A percentile compares a stretch with the other conserved stretches of the same genome.
phyloP scores from a whole-genome alignment of 2,888 invertebrate species.

The Parthenolecanium corni region DNA sequence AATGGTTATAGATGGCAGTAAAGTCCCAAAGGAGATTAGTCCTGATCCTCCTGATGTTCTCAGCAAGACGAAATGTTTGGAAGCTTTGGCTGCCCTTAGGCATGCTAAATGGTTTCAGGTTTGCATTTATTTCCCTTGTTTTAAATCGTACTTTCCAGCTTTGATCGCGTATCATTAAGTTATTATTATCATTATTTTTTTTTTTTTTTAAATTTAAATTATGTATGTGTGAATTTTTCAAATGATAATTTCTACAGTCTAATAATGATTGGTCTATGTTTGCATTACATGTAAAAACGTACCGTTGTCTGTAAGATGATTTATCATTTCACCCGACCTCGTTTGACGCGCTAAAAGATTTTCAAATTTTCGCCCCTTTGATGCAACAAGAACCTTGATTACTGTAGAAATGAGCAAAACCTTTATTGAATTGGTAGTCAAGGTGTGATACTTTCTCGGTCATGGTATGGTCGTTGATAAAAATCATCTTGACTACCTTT shows the following conservation, averaged over 20 bases:
- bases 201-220: too few relatives aligned
- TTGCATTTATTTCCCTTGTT: slow-evolving; percentile 32
- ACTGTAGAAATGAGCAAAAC: neutral
- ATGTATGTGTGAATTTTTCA: neutral
- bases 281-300: neutral
- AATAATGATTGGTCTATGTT: neutral
- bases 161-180: slow-evolving; percentile 3
- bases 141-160: slow-evolving; percentile 30
- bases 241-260: neutral
- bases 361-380: neutral
- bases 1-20: slow-evolving; percentile 29
- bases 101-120: slow-evolving; percentile 99
- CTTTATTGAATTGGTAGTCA: slow-evolving; percentile 3
- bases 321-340: neutral
- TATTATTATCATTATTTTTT: neutral
- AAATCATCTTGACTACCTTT: slow-evolving; percentile 6
- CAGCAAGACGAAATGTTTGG: slow-evolving; percentile 98
- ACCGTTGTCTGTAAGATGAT: neutral
- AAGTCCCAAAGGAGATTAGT: slow-evolving; percentile 29
- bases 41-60: slow-evolving; percentile 49
- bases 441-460: neutral
- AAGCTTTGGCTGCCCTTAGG: slow-evolving; percentile 98
- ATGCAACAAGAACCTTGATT: neutral
- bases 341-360: neutral
- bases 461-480: neutral